Evolutionary conservation across 2,113 vertebrate genomes (phyloP), one percentile per base, ranked within the genome.

Genomic region (Eupsittula cactorum): DNA sequence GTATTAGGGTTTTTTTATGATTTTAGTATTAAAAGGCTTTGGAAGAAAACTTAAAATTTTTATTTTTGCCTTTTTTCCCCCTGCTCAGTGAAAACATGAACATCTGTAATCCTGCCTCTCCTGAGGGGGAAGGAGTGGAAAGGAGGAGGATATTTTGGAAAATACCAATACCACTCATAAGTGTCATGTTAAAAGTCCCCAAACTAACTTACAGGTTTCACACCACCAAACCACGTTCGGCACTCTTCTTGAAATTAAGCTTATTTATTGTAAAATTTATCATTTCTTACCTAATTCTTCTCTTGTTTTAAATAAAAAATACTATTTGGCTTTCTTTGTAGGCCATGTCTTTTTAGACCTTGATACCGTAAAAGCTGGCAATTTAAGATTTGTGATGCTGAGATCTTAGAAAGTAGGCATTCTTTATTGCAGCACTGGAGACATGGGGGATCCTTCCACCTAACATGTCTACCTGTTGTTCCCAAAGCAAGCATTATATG

Each of bases 221-320:
- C 0, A 0, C 17, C 42, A 47, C 4, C 50, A 67, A 74, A 44
- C 3, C 6, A 73, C 1, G 2, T 57, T 68, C 23, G 21, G 39
- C 21, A 20, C 7, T 75, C 39, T 76, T 82, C 17, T n/a, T 27
- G 7, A 73, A 77, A 81, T 42, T 9, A 73, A 19, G 12, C 10
- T 52, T 33, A 25, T 49, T 62, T 67, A n/a, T 64, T 82, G 87
- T 52, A 52, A 64, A 82, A 59, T 78, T 70, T 16, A 49, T 39
- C 14, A 65, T 13, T 8, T 39, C 6, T 49, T 86, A 24, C 19
- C 13, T 28, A 78, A 73, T 59, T 68, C 27, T 16, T 24, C 37
- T 63, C 13, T 0, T 50, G 20, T 73, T 53, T 59, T 8, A 41
- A 70, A 55, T 20, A 44, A 52, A 60, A 44, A 75, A 23, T 8